phyloP scores from a whole-genome alignment of 2,888 invertebrate genomes.

The Heliconius ethilla region DNA sequence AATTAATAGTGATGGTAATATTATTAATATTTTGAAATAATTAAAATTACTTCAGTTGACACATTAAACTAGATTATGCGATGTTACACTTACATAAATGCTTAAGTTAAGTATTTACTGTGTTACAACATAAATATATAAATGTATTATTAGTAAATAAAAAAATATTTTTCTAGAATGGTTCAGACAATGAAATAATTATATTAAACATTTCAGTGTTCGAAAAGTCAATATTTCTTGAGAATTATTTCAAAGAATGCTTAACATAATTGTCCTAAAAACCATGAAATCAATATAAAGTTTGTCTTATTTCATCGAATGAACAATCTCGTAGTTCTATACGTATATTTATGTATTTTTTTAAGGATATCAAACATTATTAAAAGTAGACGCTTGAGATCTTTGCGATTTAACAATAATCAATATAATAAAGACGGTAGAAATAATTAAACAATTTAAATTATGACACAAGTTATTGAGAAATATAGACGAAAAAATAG shows the following conservation, averaged over 20 bases:
- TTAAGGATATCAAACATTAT: background rate
- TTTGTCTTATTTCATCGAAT: background rate
- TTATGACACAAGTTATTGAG: background rate
- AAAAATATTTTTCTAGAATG: background rate
- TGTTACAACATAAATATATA: constrained; percentile 11
- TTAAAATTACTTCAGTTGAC: background rate
- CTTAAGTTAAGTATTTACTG: constrained; percentile 20
- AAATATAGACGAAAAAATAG: no score
- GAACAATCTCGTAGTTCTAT: background rate
- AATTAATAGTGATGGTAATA: constrained; percentile 6
- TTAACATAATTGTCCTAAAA: background rate
- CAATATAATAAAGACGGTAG: background rate
- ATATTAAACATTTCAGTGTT: background rate
- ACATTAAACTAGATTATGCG: constrained; percentile 17
- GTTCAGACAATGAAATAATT: background rate
- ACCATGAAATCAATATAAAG: background rate
- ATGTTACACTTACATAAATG: constrained; percentile 21
- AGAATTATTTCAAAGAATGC: background rate
- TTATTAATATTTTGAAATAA: background rate
- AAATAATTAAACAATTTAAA: background rate
- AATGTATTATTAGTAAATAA: background rate
- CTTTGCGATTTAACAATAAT: constrained; percentile 9
- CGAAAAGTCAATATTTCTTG: background rate
- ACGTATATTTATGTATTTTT: background rate
- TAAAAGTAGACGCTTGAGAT: constrained; percentile 7